Evolutionary conservation across 1,140 invertebrate genomes (phyloP), one percentile per base, ranked within the genome.

Genomic region (Drosophila lowei): DNA sequence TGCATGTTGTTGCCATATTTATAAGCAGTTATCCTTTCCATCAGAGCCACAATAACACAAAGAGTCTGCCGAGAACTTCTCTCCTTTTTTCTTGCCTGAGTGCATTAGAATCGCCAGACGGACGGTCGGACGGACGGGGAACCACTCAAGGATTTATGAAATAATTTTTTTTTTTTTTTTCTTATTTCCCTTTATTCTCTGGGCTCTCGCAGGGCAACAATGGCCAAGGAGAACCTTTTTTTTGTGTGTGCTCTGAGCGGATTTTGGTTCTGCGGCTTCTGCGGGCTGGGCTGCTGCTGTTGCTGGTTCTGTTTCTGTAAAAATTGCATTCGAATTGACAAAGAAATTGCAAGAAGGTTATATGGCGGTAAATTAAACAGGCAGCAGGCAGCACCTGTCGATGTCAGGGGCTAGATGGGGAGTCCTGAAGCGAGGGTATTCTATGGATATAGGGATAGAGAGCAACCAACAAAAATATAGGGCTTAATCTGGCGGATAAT

Each of bases 71-170:
- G 34, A 25, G 62, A 67, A 68, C 50, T 68, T 52, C 70, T 38
- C 71, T 57, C 28, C 6, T 63, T 38, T 57, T 44, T 54, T 18
- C 65, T 62, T 80, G 81, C 78, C 62, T 71, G 62, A 88, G 61
- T 81, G 84, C 83, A 86, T 86, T 88, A 88, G 83, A 86, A 83
- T 88, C 63, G 78, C 61, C 50, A 38, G 34, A 38, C 34, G 34
- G 34, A 38, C 11, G 30, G 30, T 11, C 7, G 11, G 34, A 34
- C 8, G 30, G 30, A 34, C 34, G 23, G 16, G 41, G 53, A 54
- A 49, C 55, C 72, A 70, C 64, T 77, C 54, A 76, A 71, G 83
- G 81, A 86, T 81, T 86, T 86, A 81, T 86, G 78, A 81, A 88
- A 86, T 86, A 86, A 81, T 81, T 88, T 71, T 60, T 18, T 18